Evolutionary conservation across 2,113 vertebrate genomes (phyloP).

Genomic region (Nyctereutes procyonoides): DNA sequence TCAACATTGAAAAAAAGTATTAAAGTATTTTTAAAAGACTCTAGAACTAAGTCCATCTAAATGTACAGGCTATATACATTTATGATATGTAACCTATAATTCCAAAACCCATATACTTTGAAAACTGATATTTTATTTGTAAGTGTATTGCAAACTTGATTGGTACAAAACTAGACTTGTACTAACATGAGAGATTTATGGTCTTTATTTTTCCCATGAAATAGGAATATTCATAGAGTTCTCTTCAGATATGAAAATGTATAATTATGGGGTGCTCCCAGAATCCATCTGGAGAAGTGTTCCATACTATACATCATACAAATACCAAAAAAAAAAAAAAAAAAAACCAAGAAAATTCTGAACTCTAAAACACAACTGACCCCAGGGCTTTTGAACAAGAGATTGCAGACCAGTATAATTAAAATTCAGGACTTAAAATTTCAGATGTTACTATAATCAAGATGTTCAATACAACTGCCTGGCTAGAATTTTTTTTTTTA

Average conservation of each 20-base stretch:
- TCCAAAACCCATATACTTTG: neutral
- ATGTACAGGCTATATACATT: neutral
- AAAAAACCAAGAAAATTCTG: neutral
- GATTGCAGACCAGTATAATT: neutral
- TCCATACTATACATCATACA: neutral
- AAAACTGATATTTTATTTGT: neutral
- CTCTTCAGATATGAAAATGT: neutral
- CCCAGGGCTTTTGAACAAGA: neutral
- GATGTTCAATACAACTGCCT: neutral
- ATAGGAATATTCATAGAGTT: neutral
- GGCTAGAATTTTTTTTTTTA: neutral
- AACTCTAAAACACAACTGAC: neutral
- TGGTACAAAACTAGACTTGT: neutral
- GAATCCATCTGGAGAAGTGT: neutral
- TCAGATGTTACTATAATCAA: neutral
- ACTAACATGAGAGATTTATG: neutral
- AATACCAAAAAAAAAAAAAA: neutral
- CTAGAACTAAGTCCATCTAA: neutral
- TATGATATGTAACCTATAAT: neutral
- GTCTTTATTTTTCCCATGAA: neutral
- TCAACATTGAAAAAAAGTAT: neutral
- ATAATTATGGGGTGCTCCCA: neutral
- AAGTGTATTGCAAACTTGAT: neutral
- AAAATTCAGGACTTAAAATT: constrained; percentile 33
- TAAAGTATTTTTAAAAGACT: neutral